Percentiles rank a stretch among this genome's conserved stretches.
phyloP scores from a whole-genome alignment of 2,888 invertebrate species.

The Dasypolia templi region DNA sequence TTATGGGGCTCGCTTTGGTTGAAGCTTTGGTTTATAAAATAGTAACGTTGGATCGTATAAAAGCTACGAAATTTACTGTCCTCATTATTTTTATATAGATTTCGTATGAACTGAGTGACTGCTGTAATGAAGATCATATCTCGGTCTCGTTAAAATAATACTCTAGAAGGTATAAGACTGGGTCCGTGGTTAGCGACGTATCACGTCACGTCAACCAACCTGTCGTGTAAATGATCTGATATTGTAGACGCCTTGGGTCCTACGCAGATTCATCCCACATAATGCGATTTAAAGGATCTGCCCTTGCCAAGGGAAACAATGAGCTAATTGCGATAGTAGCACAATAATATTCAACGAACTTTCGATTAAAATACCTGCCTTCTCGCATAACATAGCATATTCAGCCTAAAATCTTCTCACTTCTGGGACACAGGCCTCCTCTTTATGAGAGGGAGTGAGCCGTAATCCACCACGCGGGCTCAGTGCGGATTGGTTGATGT shows the following conservation, averaged over 20 bases:
- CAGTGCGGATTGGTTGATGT: no score
- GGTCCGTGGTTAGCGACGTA: background rate
- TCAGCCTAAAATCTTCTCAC: no score
- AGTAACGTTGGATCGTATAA: conserved; percentile 28
- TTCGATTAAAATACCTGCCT: background rate
- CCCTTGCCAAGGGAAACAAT: background rate
- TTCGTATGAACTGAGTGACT: conserved; percentile 12
- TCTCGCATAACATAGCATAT: no score
- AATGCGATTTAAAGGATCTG: background rate
- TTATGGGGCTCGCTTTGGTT: conserved; percentile 19
- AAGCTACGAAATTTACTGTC: conserved; percentile 16
- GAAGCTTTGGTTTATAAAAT: conserved; percentile 36
- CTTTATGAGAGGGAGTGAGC: no score
- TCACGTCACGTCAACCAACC: background rate
- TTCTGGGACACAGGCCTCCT: no score
- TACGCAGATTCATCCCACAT: background rate
- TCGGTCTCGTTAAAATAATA: conserved; percentile 7
- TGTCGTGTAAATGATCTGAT: conserved; percentile 22
- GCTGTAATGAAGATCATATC: conserved; percentile 18
- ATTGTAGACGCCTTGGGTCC: conserved; percentile 8
- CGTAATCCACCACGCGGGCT: no score
- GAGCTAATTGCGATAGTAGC: no score
- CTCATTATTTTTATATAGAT: conserved; percentile 31
- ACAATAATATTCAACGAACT: background rate
- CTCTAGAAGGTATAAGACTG: background rate